Conservation (phyloP, 37 sponge, comb jelly and placozoan genomes). For the Tethya wilhelma region DNA sequence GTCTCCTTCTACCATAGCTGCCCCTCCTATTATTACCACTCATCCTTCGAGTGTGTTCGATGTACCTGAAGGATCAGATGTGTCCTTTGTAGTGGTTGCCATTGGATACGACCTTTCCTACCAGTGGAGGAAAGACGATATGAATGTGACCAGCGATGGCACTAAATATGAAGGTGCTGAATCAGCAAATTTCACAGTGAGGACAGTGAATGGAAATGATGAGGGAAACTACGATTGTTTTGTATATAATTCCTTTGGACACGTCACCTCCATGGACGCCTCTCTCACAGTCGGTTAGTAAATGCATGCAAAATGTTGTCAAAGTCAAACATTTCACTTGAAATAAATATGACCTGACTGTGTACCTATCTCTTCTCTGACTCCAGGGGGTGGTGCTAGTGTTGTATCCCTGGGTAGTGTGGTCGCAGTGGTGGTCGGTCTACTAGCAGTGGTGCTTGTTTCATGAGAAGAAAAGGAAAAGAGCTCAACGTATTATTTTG, state of each 20-base stretch:
- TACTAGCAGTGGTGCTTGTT: no score
- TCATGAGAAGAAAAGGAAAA: no score
- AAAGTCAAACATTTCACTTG: no score
- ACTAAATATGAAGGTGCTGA: not conserved
- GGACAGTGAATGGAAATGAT: conserved; percentile 1
- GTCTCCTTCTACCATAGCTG: not conserved
- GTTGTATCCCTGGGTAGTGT: no score
- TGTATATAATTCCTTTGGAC: not conserved
- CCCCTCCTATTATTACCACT: conserved; percentile 15
- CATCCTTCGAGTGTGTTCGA: not conserved
- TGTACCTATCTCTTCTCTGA: no score
- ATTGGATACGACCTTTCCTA: conserved; percentile 1
- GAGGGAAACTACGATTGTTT: conserved; percentile 12
- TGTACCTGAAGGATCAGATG: not conserved
- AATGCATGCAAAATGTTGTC: no score
- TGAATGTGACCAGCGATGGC: not conserved
- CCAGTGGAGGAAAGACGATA: conserved; percentile 21
- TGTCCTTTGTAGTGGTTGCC: not conserved
- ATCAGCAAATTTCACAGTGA: not conserved
- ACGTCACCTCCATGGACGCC: not conserved
- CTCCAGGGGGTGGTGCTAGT: no score
- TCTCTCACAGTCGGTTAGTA: not conserved
- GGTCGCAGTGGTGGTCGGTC: no score
- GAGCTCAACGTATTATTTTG: no score
- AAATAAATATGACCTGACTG: no score